Evolutionary conservation across 2,888 invertebrate genomes (phyloP).

Genomic region (Ormyrus pomaceus): DNA sequence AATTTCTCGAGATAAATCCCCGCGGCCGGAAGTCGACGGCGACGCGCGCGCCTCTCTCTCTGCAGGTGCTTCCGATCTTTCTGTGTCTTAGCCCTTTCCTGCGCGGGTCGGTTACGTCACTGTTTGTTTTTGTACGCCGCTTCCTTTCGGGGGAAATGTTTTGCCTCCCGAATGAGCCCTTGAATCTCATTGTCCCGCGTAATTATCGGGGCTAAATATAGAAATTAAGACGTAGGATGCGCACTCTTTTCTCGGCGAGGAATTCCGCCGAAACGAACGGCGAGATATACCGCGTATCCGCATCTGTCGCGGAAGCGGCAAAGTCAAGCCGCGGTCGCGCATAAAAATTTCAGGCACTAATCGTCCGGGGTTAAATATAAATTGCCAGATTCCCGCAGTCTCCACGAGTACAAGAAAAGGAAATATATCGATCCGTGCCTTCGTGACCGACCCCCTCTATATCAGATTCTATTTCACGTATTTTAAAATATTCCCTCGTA

Average conservation of each 20-base stretch:
- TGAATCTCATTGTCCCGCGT: slow-evolving; percentile 19
- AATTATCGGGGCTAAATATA: not conserved
- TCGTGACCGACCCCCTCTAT: not conserved
- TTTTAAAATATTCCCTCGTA: slow-evolving; percentile 15
- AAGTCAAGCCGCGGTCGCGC: not conserved
- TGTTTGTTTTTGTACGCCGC: slow-evolving; percentile 39
- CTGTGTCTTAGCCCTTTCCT: slow-evolving; percentile 38
- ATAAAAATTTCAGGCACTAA: slow-evolving; percentile 38
- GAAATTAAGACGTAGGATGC: not conserved
- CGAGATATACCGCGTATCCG: too few species aligned
- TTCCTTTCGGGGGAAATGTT: not conserved
- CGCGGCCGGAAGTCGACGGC: slow-evolving; percentile 37
- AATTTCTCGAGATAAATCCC: slow-evolving; percentile 43
- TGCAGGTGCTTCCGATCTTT: slow-evolving; percentile 34
- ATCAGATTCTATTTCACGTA: slow-evolving; percentile 20
- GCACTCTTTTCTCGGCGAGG: not conserved
- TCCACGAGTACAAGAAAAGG: slow-evolving; percentile 7
- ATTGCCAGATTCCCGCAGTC: slow-evolving; percentile 24
- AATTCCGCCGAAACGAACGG: not conserved
- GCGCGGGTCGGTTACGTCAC: slow-evolving; percentile 39
- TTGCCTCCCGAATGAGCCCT: not conserved
- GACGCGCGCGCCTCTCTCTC: slow-evolving; percentile 11
- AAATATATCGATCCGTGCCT: slow-evolving; percentile 41
- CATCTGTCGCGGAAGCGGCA: too few species aligned
- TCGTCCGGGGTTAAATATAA: slow-evolving; percentile 16